Percentiles rank a stretch among this genome's conserved stretches.
These are phyloP conservation scores for Chaetophractus vellerosus DNA, from an alignment of 2,797 vertebrate species.

Conservation along the genomic window DNA sequence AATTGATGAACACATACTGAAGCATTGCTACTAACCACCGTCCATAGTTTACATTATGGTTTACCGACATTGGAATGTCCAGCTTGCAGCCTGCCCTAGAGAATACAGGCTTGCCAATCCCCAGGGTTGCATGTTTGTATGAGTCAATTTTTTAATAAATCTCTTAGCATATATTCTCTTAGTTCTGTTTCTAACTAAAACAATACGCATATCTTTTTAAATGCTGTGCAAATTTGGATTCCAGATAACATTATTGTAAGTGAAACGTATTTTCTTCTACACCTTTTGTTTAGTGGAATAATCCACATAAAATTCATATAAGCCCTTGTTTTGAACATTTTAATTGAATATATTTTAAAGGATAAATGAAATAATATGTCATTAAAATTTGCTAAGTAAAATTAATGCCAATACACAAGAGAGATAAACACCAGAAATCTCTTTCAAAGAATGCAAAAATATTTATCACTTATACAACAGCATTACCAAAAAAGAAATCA, in stretches of 20 bases:
- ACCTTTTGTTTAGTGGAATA: constrained; percentile 4
- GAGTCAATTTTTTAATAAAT: too few species aligned
- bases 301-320: background rate
- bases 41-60: too few species aligned
- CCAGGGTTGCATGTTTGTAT: too few species aligned
- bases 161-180: too few species aligned
- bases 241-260: constrained; percentile 23
- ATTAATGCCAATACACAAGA: constrained; percentile 37
- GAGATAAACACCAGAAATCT: constrained; percentile 1
- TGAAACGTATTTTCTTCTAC: constrained; percentile 38
- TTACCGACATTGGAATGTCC: too few species aligned
- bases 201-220: too few species aligned
- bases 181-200: too few species aligned
- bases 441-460: constrained; percentile 50
- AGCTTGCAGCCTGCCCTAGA: too few species aligned
- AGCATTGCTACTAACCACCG: too few species aligned
- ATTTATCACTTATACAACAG: background rate
- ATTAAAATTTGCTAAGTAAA: constrained; percentile 43
- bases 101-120: too few species aligned
- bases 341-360: constrained; percentile 12
- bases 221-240: constrained; percentile 50
- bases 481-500: background rate
- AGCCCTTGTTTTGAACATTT: constrained; percentile 60
- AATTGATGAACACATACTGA: too few species aligned
- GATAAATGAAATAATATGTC: constrained; percentile 3